Base-by-base conservation (phyloP, 2,113 vertebrate genomes). In the Corythornis vintsioides region DNA sequence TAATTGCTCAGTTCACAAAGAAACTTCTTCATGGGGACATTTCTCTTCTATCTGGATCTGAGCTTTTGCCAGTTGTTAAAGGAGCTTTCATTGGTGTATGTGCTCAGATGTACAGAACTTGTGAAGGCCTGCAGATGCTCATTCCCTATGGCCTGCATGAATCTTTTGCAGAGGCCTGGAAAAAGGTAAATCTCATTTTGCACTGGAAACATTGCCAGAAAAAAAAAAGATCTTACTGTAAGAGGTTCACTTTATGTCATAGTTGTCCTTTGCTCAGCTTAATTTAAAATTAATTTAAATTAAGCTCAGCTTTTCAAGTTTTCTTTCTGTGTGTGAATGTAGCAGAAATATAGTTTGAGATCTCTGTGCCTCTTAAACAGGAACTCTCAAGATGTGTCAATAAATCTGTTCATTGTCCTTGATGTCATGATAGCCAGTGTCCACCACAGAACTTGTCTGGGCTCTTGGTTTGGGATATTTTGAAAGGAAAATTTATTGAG, bases 31-130 rank as follows among this genome's bases (percentile, higher is more conserved):
- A 97, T 61, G 97, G 98, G 9, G 96, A 98, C 38, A 83, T 98
- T 94, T 94, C 96, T 35, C 71, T 92, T 10, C 96, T 97, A 67
- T 91, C 96, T 59, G 97, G 98, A 87, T 97, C 96, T 0, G 96
- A 98, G 67, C 40, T 95, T 56, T 90, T 97, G 31, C 94, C 96
- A 24, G 31, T 95, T 10, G 88, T 99, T 76, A 99, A 98, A 93
- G 98, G 98, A 87, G 98, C 98, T 83, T 99, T 99, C 87, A 97
- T 99, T 97, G 99, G 98, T 65, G 97, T 99, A 8, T 99, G 99
- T 87, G 97, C 98, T 71, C 99, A 99, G 94, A 98, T 99, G 57
- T 99, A 99, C 95, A 97, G 98, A 96, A 99, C 98, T 45, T 99
- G 98, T 50, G 98, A 99, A 96, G 99, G 99, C 38, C 95, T 99